A percentile compares a stretch with the other conserved stretches of the same genome.
phyloP scores from a whole-genome alignment of 2,797 vertebrate genomes.

The Paramormyrops hopkinsi region DNA sequence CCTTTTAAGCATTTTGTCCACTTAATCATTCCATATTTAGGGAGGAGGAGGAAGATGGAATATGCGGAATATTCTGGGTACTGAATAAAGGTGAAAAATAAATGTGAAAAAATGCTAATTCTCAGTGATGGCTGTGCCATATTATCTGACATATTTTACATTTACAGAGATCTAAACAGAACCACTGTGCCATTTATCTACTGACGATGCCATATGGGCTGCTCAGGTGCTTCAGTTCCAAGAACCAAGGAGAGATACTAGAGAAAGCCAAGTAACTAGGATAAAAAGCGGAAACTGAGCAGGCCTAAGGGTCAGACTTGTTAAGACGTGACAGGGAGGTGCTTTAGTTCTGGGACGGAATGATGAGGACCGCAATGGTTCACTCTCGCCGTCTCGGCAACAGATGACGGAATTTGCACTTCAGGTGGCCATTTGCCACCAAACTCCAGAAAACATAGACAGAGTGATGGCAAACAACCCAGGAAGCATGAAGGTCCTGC shows the following conservation, averaged over 20 bases:
- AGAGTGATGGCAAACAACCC: background rate
- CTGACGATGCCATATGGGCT: background rate
- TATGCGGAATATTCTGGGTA: background rate
- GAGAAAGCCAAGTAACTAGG: background rate
- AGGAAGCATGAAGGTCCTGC: background rate
- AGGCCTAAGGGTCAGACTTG: background rate
- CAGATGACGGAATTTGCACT: background rate
- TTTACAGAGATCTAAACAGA: background rate
- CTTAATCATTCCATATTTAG: background rate
- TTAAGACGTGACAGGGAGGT: background rate
- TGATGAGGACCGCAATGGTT: background rate
- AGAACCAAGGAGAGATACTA: background rate
- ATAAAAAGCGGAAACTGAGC: background rate
- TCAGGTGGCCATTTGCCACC: background rate
- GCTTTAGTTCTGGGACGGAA: background rate
- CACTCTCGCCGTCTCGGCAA: background rate
- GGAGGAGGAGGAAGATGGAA: background rate
- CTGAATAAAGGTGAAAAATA: background rate
- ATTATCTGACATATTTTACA: background rate
- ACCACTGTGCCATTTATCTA: background rate
- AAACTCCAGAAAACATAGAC: background rate
- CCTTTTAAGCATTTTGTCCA: background rate
- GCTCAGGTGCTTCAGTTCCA: background rate
- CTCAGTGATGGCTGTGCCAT: background rate
- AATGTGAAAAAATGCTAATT: background rate